Evolutionary conservation across 2,888 invertebrate species (phyloP), one percentile per base, ranked within the genome.

Genomic region (Oscheius sp.): DNA sequence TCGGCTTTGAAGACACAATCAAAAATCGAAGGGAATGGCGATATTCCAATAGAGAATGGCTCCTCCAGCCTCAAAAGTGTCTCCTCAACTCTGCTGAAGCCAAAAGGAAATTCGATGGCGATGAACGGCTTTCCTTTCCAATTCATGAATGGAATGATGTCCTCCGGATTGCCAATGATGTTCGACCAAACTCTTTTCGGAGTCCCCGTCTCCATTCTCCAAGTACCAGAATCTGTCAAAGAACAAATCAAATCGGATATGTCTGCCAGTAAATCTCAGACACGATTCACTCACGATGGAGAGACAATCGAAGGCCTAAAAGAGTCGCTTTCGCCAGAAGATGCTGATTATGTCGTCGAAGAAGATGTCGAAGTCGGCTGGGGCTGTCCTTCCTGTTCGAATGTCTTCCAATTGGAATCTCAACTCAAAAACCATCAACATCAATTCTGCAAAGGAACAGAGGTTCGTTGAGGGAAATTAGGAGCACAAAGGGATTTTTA

Each of bases 131-230:
- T 76, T 10, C 74, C 76, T 3, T n/a, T n/a, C n/a, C n/a, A n/a
- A n/a, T 76, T 76, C 48, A 89, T 89, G 77, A 72, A 82, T 46
- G 75, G 71, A 61, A 68, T 74, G 73, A 69, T 69, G 63, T 50
- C 64, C 25, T 15, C 42, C n/a, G 64, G 45, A 15, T 12, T 61
- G 5, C 88, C 73, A 83, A 82, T 78, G 69, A 76, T 88, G 33
- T 88, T 87, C 73, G 89, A 89, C 80, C 88, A 88, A 34, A 84
- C 87, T 71, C 84, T 88, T 55, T 79, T 85, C 55, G 89, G 89
- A 65, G 89, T 89, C 69, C 89, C 90, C 53, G 87, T 90, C 76
- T 87, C 89, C 83, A 87, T 90, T 88, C 90, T 92, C 88, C 91
- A 91, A 83, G 89, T 90, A 72, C 90, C 90, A 84, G 88, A 84